phyloP scores from a whole-genome alignment of 1,140 invertebrate species.

The Laupala kohalensis region DNA sequence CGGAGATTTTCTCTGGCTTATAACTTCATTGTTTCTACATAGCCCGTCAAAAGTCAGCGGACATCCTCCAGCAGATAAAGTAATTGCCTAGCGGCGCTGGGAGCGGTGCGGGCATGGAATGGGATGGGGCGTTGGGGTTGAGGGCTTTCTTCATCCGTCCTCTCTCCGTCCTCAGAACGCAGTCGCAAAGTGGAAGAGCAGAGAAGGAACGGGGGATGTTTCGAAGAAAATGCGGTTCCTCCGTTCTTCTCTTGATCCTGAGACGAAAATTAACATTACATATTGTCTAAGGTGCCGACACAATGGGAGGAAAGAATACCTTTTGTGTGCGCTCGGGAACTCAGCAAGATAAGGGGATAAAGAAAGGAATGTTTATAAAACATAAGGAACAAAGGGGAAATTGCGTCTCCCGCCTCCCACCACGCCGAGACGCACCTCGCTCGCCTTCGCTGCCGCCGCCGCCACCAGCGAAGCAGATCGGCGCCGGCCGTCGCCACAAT shows the following conservation, averaged over 20 bases:
- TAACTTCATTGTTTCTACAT: background rate
- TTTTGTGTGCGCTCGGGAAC: background rate
- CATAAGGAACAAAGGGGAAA: background rate
- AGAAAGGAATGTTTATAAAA: background rate
- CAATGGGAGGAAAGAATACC: background rate
- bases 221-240: background rate
- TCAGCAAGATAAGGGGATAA: background rate
- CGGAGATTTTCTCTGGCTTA: background rate
- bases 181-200: background rate
- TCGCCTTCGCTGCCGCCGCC: too few species aligned
- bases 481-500: too few species aligned
- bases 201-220: background rate
- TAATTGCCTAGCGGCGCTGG: background rate
- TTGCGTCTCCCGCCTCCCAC: background rate
- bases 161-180: background rate
- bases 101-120: background rate
- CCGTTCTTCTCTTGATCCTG: background rate
- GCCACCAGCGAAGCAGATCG: too few species aligned
- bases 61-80: background rate
- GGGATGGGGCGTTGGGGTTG: too few species aligned
- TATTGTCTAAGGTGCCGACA: background rate
- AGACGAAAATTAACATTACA: background rate
- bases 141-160: too few species aligned
- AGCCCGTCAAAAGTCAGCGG: background rate
- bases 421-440: background rate